Base-by-base conservation (phyloP, 2,888 invertebrate genomes). In the Eupithecia subfuscata region DNA sequence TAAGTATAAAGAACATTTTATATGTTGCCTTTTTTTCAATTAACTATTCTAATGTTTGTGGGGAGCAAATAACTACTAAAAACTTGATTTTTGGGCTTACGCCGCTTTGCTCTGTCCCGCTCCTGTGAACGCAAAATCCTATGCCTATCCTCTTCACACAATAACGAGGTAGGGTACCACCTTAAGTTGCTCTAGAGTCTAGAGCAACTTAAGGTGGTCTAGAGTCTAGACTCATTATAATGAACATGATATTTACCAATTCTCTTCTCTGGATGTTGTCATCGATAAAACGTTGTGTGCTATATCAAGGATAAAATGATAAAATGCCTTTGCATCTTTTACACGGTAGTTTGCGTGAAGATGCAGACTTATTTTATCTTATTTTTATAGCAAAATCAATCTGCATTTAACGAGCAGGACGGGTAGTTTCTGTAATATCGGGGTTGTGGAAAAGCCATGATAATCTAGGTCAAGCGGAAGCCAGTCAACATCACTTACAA, bases 401-500 rank as follows among this genome's bases (percentile, higher is more conserved):
- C 22, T 14, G 22, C 37, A 43, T 22, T 56, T 9, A n/a, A 25
- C 22, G 67, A 64, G 40, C 43, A 68, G 14, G 1, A 68, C 12
- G n/a, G 63, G 18, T 48, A 48, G 48, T 18, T 18, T 18, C 18
- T 18, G 11, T 43, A 40, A 56, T 56, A 56, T 43, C n/a, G 25
- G 67, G 22, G 22, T 68, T 45, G 71, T 64, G 64, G 37, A 70
- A 75, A 60, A 70, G 77, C 70, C 82, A 79, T 73, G 73, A 69
- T 22, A 64, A 73, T 64, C n/a, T 69, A 64, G 73, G 63, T 48
- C 69, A 73, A 69, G 34, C 37, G 45, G 73, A 73, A 64, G 69
- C 74, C 52, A 64, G 34, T 25, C 48, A 70, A 56, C 52, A 25
- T 18, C 48, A 70, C 63, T 74, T 64, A 69, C 64, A 40, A 65